Conservation (phyloP, 2,888 invertebrate genomes). For the Stramonita haemastoma region DNA sequence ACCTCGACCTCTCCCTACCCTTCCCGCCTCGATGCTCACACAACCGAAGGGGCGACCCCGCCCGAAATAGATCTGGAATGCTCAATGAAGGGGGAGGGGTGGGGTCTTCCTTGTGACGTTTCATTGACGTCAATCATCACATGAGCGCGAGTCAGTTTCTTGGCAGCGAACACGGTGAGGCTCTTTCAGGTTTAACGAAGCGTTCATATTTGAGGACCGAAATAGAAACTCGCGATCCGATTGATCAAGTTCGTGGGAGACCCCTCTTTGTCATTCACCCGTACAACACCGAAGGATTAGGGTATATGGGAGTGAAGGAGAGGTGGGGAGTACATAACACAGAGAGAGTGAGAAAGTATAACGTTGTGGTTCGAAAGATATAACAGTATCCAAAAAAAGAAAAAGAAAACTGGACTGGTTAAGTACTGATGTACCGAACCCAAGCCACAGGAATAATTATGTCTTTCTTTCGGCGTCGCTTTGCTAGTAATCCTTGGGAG, state of each 20-base stretch:
- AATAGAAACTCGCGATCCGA: slow-evolving; percentile 21
- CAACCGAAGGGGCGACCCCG: slow-evolving; percentile 16
- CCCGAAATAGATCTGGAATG: slow-evolving; percentile 27
- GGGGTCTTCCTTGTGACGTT: slow-evolving; percentile 34
- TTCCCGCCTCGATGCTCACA: not conserved
- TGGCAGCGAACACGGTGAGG: slow-evolving; percentile 31
- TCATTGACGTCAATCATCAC: slow-evolving; percentile 36
- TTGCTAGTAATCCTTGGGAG: no score
- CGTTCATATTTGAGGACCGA: slow-evolving; percentile 29
- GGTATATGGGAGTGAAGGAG: not conserved
- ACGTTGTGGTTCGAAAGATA: not conserved
- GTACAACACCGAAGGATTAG: not conserved
- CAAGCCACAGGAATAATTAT: no score
- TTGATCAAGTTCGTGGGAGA: slow-evolving; percentile 15
- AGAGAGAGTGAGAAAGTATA: not conserved
- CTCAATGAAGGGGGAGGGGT: not conserved
- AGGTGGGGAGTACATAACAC: not conserved
- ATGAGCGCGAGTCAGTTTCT: slow-evolving; percentile 26
- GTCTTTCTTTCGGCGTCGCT: no score
- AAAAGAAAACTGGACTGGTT: no score
- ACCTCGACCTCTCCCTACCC: slow-evolving; percentile 2
- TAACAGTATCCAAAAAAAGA: no score
- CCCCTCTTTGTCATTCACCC: not conserved
- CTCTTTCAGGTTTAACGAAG: slow-evolving; percentile 31
- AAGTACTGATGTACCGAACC: no score